Evolutionary conservation across 2,797 vertebrate species (phyloP).

Genomic region (Pangasius sanitwongsei): DNA sequence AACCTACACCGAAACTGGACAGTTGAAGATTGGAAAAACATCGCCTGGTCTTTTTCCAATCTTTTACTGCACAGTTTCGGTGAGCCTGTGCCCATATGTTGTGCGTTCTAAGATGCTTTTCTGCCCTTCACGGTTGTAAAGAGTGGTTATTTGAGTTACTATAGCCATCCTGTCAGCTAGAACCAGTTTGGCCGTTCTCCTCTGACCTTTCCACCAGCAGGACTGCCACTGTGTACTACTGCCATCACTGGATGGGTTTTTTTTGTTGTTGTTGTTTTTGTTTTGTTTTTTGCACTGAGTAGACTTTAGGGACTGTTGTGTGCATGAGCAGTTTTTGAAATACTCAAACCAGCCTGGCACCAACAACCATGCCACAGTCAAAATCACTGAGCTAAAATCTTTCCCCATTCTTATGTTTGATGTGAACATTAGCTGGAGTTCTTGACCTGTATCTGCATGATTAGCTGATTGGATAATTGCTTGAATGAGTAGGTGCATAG

Average conservation of each 20-base stretch:
- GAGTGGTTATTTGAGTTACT: not conserved
- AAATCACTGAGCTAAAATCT: not conserved
- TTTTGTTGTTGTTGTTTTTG: not conserved
- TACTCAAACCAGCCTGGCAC: not conserved
- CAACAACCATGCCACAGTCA: not conserved
- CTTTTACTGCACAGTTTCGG: no score
- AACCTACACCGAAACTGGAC: not conserved
- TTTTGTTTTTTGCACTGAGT: not conserved
- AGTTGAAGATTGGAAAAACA: not conserved
- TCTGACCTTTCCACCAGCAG: not conserved
- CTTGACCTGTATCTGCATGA: not conserved
- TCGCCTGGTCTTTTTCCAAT: no score
- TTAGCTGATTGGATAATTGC: not conserved
- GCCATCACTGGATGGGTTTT: not conserved
- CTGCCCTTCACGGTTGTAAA: not conserved
- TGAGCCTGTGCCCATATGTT: not conserved
- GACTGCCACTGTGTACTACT: not conserved
- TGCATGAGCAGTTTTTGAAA: not conserved
- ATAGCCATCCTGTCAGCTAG: not conserved
- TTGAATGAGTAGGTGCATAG: not conserved
- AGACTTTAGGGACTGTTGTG: not conserved
- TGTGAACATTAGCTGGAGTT: not conserved
- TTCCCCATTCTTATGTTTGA: not conserved
- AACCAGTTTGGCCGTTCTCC: not conserved
- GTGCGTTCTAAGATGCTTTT: not conserved